These are phyloP conservation scores for Globia sparganii DNA, from an alignment of 2,888 invertebrate species.

Conservation along the genomic window DNA sequence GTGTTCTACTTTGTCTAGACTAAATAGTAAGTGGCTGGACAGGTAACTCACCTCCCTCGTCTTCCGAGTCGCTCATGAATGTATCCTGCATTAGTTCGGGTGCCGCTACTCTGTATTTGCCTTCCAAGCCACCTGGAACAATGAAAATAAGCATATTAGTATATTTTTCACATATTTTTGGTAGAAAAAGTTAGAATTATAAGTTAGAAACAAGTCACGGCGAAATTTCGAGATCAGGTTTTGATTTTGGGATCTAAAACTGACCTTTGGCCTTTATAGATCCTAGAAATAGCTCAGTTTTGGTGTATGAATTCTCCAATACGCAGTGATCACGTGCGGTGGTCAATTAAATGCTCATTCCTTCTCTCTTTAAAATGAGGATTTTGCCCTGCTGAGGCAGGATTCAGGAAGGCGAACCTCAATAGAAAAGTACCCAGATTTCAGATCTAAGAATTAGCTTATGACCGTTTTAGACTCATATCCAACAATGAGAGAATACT, in stretches of 20 bases:
- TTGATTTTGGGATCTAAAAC: neutral
- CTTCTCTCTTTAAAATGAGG: neutral
- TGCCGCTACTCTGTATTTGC: constrained; percentile 98
- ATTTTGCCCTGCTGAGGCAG: neutral
- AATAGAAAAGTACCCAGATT: neutral
- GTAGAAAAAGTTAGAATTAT: neutral
- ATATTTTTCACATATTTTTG: neutral
- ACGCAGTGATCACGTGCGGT: neutral
- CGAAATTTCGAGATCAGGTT: neutral
- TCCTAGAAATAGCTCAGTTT: neutral
- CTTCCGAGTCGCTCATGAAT: constrained; percentile 99
- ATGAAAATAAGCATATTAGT: constrained; percentile 49
- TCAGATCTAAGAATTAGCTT: neutral
- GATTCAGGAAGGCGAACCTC: neutral
- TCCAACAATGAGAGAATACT: neutral
- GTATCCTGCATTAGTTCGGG: constrained; percentile 99
- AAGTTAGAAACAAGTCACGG: neutral
- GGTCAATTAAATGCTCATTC: neutral
- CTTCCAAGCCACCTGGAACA: constrained; percentile 93
- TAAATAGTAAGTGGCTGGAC: constrained; percentile 23
- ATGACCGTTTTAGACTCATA: neutral
- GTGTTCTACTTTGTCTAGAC: constrained; percentile 17
- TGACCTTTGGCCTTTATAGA: neutral
- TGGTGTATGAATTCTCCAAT: neutral
- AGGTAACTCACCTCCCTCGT: constrained; percentile 96